Percentiles rank a stretch among this genome's conserved stretches.
Evolutionary conservation across 2,888 invertebrate species (phyloP).

Genomic region (Folsomia manolachei): DNA sequence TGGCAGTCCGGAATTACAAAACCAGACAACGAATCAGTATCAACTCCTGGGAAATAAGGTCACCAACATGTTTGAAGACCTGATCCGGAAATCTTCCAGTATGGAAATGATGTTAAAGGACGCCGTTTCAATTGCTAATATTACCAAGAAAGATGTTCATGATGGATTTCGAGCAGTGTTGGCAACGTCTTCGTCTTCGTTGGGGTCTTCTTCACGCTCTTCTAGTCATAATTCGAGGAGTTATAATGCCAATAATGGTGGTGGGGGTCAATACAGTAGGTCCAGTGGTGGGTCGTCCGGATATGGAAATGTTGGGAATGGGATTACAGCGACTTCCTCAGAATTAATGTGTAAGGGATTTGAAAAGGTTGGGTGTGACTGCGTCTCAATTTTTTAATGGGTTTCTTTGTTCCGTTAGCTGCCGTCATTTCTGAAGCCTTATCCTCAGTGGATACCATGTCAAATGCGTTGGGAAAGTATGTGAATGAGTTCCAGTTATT

Average conservation of each 20-base stretch:
- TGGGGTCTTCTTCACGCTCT: background rate
- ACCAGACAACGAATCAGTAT: constrained; percentile 10
- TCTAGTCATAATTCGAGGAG: background rate
- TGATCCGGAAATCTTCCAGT: constrained; percentile 60
- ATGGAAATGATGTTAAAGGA: constrained; percentile 58
- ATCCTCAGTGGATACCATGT: constrained; percentile 45
- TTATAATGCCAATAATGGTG: background rate
- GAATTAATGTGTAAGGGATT: constrained; percentile 41
- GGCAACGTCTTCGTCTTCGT: background rate
- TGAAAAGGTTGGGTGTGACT: no score
- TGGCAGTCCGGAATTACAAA: background rate
- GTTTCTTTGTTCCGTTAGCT: no score
- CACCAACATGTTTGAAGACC: constrained; percentile 64
- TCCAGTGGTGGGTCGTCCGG: background rate
- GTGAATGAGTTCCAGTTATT: no score
- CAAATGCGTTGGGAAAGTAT: constrained; percentile 38
- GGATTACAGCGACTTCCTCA: constrained; percentile 3
- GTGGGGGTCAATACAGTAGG: background rate
- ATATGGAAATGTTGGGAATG: background rate
- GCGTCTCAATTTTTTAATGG: no score
- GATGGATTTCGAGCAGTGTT: constrained; percentile 21
- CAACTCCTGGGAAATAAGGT: constrained; percentile 52
- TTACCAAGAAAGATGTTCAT: constrained; percentile 54
- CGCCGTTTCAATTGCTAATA: constrained; percentile 59
- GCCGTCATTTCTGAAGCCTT: constrained; percentile 48